Evolutionary conservation across 1,140 invertebrate genomes (phyloP).

Genomic region (Macrostomum lignano): DNA sequence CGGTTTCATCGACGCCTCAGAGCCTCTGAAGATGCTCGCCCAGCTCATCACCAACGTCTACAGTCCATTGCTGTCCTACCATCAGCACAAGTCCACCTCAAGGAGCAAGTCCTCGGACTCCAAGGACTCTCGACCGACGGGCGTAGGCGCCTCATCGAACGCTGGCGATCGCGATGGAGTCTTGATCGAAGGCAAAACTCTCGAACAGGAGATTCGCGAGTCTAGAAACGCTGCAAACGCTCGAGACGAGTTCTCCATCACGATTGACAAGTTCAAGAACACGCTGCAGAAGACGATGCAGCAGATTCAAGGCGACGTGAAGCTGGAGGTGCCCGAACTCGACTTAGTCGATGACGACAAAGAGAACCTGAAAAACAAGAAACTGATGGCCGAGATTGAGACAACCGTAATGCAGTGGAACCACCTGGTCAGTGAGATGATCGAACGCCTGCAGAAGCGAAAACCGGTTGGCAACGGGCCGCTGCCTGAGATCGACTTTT

Average conservation of each 20-base stretch:
- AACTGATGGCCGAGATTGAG: slow-evolving; percentile 16
- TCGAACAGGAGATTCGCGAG: slow-evolving; percentile 12
- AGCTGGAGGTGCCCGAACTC: slow-evolving; percentile 23
- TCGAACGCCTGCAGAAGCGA: slow-evolving; percentile 20
- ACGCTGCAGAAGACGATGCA: slow-evolving; percentile 25
- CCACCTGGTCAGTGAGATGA: slow-evolving; percentile 16
- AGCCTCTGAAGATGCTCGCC: slow-evolving; percentile 24
- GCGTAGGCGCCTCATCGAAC: too few species aligned
- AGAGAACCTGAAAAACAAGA: slow-evolving; percentile 17
- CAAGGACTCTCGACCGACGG: not conserved
- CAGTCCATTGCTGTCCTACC: slow-evolving; percentile 2
- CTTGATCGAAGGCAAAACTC: slow-evolving; percentile 9
- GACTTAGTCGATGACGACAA: slow-evolving; percentile 17
- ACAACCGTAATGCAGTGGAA: slow-evolving; percentile 21
- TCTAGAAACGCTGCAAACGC: slow-evolving; percentile 18
- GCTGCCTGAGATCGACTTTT: slow-evolving; percentile 48
- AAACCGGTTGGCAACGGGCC: slow-evolving; percentile 39
- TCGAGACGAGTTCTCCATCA: slow-evolving; percentile 28
- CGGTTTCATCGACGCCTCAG: slow-evolving; percentile 23
- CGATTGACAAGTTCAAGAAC: slow-evolving; percentile 27
- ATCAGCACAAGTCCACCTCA: not conserved
- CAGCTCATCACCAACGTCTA: slow-evolving; percentile 20
- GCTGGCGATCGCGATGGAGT: too few species aligned
- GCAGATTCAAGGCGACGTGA: slow-evolving; percentile 29
- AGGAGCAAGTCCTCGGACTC: not conserved